These are phyloP conservation scores for Lepidurus couesii DNA, from an alignment of 1,140 invertebrate species.

Conservation along the genomic window DNA sequence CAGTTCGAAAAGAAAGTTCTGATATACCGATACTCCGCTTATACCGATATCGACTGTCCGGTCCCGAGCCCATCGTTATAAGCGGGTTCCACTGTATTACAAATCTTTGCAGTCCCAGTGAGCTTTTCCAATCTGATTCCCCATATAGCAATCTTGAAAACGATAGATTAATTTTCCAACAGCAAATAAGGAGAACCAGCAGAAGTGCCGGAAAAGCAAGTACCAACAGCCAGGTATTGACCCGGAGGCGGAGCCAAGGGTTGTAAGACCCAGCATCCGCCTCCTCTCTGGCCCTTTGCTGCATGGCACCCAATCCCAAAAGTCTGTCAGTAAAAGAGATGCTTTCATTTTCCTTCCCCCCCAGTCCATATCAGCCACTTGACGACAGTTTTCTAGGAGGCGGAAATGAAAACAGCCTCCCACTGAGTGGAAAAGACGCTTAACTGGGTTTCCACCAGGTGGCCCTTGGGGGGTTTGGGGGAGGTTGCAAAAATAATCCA, in stretches of 20 bases:
- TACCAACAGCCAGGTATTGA: constrained; percentile 12
- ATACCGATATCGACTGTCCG: no score
- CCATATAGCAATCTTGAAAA: constrained; percentile 9
- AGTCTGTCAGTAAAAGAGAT: neutral
- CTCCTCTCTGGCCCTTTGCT: neutral
- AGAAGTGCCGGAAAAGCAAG: constrained; percentile 18
- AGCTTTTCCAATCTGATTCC: neutral
- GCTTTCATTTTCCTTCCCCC: no score
- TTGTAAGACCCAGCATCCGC: neutral
- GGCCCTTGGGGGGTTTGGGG: neutral
- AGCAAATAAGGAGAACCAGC: constrained; percentile 4
- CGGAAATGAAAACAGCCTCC: no score
- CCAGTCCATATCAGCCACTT: no score
- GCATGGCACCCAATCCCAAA: neutral
- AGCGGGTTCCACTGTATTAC: no score
- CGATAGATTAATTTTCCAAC: neutral
- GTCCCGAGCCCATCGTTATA: no score
- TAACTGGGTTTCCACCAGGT: no score
- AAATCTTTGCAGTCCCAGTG: no score
- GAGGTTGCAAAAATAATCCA: neutral
- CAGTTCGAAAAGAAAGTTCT: no score
- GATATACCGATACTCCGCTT: no score
- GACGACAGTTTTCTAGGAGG: no score
- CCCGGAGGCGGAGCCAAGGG: constrained; percentile 6
- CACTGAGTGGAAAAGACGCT: no score